Conservation (phyloP, 2,113 vertebrate species). For the Aramus guarauna region DNA sequence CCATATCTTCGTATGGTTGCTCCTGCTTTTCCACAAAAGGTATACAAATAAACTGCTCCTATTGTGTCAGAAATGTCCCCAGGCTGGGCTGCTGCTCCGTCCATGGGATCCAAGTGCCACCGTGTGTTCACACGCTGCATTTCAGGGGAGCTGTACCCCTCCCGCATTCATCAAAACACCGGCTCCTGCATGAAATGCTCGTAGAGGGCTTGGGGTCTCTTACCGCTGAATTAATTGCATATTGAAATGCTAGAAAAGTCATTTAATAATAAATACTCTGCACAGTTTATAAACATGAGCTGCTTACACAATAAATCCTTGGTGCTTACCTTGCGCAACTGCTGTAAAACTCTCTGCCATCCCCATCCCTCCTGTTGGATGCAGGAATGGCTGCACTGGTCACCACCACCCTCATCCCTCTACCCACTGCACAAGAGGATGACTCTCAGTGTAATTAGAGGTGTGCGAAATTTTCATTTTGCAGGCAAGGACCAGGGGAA, state of each 20-base stretch:
- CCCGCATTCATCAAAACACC: background rate
- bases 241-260: background rate
- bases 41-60: background rate
- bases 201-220: background rate
- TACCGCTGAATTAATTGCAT: background rate
- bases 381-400: too few species aligned
- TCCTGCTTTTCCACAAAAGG: background rate
- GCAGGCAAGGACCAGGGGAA: background rate
- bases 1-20: background rate
- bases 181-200: background rate
- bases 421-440: rapidly evolving
- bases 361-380: background rate
- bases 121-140: slow-evolving; percentile 59
- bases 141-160: background rate
- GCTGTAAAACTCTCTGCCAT: background rate
- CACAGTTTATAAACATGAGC: background rate
- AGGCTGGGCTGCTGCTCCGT: background rate
- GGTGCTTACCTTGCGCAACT: background rate
- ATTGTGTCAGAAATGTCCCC: background rate
- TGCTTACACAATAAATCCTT: background rate
- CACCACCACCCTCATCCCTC: background rate
- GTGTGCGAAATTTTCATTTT: background rate
- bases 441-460: background rate
- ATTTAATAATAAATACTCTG: background rate
- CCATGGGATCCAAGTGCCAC: slow-evolving; percentile 71